A percentile compares a stretch with the other conserved stretches of the same genome.
Conservation (phyloP, 2,113 vertebrate genomes). For the Shinisaurus crocodilurus region DNA sequence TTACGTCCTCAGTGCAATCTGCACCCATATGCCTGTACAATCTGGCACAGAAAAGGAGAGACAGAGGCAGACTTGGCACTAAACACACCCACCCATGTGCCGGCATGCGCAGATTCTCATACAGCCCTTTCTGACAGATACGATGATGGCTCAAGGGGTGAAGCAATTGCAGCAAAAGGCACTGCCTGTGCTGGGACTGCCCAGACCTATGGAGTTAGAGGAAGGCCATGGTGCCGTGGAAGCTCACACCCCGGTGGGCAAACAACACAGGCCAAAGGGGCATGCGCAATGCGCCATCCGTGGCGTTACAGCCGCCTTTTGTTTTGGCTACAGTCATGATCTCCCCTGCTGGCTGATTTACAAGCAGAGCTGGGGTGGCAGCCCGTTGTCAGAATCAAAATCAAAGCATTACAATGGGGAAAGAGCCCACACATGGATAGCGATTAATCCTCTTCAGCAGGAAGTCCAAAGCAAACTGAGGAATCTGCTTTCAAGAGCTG, state of each 20-base stretch:
- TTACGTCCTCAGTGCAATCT: background rate
- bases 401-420: background rate
- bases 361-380: rapidly evolving
- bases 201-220: background rate
- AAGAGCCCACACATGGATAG: background rate
- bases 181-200: no score
- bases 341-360: background rate
- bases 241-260: background rate
- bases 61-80: background rate
- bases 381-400: background rate
- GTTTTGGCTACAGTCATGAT: background rate
- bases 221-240: background rate
- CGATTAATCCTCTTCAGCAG: background rate
- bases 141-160: background rate
- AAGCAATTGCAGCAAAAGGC: background rate
- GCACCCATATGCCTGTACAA: background rate
- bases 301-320: background rate
- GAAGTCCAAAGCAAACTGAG: background rate
- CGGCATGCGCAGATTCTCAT: background rate
- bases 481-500: background rate
- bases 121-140: background rate
- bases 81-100: background rate
- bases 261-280: background rate
- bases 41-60: background rate
- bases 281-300: rapidly evolving